Evolutionary conservation across 2,113 vertebrate species (phyloP).

Genomic region (Lathamus discolor): DNA sequence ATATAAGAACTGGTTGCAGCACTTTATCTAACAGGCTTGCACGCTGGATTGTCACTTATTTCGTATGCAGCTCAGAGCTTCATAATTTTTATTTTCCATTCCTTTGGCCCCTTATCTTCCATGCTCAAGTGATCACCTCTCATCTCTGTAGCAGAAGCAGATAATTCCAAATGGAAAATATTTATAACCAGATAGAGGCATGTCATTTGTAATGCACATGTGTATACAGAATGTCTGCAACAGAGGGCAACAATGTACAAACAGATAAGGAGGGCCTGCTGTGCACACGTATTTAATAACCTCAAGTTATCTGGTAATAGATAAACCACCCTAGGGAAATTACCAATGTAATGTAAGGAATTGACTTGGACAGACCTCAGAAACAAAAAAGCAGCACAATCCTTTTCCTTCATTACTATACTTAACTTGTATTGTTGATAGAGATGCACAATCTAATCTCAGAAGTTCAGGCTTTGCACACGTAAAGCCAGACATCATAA

Average conservation of each 20-base stretch:
- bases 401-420: neutral
- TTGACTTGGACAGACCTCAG: constrained; percentile 7
- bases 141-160: neutral
- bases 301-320: constrained; percentile 11
- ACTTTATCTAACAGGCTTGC: neutral
- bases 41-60: neutral
- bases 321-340: constrained; percentile 42
- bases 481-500: neutral
- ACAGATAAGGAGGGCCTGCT: constrained; percentile 19
- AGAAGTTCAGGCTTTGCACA: neutral
- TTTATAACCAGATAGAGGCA: constrained; percentile 34
- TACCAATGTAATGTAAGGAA: neutral
- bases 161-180: constrained; percentile 56
- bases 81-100: constrained; percentile 13
- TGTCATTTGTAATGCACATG: constrained; percentile 31
- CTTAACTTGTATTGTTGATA: neutral
- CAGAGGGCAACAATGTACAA: neutral
- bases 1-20: neutral
- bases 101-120: neutral
- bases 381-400: neutral
- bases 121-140: constrained; percentile 15
- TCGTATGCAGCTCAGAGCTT: neutral
- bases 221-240: constrained; percentile 14
- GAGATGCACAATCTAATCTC: constrained; percentile 3
- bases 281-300: constrained; percentile 27